A percentile compares a stretch with the other conserved stretches of the same genome.
Evolutionary conservation across 2,797 vertebrate species (phyloP).

Genomic region (Petrocephalus schoutedeni): DNA sequence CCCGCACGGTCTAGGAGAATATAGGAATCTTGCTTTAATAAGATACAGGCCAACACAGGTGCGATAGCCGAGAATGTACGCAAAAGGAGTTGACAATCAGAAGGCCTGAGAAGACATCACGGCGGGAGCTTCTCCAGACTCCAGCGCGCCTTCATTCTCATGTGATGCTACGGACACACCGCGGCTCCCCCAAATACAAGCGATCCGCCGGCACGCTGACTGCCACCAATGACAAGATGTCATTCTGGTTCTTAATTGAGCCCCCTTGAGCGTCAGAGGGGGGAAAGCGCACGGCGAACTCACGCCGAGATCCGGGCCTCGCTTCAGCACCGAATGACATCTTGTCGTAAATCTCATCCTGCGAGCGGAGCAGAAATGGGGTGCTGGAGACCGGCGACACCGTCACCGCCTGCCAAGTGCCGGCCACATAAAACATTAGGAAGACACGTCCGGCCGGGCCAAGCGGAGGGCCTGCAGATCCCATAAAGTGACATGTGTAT

Average conservation of each 20-base stretch:
- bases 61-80: neutral
- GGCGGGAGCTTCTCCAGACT: neutral
- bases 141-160: neutral
- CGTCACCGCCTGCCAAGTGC: neutral
- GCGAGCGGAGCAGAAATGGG: neutral
- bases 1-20: neutral
- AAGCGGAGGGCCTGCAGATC: neutral
- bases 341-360: conserved; percentile 7
- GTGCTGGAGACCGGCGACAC: conserved; percentile 1
- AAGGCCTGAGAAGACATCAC: neutral
- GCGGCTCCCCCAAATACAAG: neutral
- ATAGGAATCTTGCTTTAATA: neutral
- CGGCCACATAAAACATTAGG: conserved; percentile 1
- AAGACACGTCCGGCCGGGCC: neutral
- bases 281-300: neutral
- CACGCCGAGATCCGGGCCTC: conserved; percentile 4
- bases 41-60: neutral
- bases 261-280: neutral
- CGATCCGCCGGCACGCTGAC: neutral
- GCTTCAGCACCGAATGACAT: neutral
- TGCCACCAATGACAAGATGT: neutral
- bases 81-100: neutral
- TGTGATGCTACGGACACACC: neutral
- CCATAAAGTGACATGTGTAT: conserved; percentile 2
- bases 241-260: neutral